Evolutionary conservation across 1,140 invertebrate genomes (phyloP).

Genomic region (Drosophila asahinai): DNA sequence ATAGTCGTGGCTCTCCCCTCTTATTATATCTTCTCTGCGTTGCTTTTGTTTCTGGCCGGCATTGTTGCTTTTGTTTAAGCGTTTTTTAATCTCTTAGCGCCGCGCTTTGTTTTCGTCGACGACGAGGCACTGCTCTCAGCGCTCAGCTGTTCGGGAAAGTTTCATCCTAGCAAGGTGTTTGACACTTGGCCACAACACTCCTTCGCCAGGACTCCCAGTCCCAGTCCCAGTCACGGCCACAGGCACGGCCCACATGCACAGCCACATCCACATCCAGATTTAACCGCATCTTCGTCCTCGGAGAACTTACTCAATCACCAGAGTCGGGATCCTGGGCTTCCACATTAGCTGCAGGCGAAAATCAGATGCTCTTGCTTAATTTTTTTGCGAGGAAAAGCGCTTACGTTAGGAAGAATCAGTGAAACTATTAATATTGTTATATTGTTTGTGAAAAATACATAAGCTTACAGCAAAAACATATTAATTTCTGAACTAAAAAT

Average conservation of each 20-base stretch:
- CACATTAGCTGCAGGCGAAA: not conserved
- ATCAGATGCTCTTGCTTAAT: slow-evolving; percentile 17
- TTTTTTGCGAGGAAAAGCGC: not conserved
- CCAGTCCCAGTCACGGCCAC: not conserved
- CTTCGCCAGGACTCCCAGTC: not conserved
- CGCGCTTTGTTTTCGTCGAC: slow-evolving; percentile 50
- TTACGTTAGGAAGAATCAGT: no score
- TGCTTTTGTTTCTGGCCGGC: slow-evolving; percentile 1
- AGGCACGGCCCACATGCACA: not conserved
- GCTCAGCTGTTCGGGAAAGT: slow-evolving; percentile 66
- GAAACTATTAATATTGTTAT: no score
- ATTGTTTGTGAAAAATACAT: not conserved
- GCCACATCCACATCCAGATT: slow-evolving; percentile 24
- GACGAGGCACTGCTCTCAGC: slow-evolving; percentile 48
- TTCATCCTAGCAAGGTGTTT: slow-evolving; percentile 53
- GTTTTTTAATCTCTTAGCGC: slow-evolving; percentile 64
- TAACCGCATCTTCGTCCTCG: slow-evolving; percentile 26
- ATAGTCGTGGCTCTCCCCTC: not conserved
- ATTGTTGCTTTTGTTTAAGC: slow-evolving; percentile 43
- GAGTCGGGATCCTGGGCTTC: not conserved
- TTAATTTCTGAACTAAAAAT: not conserved
- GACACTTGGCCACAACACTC: slow-evolving; percentile 61
- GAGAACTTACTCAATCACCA: slow-evolving; percentile 37
- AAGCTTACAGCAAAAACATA: not conserved
- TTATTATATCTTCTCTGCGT: not conserved